Conservation (phyloP, 2,888 invertebrate genomes). For the Nomada hirtipes region DNA sequence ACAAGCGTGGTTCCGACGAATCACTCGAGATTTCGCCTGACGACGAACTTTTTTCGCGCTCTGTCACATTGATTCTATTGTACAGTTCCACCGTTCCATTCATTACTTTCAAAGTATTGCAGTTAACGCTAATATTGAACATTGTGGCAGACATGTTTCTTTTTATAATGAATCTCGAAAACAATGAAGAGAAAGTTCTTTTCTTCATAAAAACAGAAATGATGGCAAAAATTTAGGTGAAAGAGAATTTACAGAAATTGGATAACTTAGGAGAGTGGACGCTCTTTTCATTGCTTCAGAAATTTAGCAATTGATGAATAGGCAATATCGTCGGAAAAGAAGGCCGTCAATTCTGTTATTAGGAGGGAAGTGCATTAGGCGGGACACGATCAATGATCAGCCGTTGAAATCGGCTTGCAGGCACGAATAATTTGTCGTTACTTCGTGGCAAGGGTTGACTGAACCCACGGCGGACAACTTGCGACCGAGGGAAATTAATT, state of each 20-base stretch:
- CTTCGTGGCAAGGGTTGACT: neutral
- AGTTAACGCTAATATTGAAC: too few species aligned
- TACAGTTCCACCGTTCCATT: neutral
- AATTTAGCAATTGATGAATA: too few species aligned
- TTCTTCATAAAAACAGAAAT: too few species aligned
- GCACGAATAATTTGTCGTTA: constrained; percentile 12
- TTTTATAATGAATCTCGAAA: too few species aligned
- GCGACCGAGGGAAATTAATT: constrained; percentile 49
- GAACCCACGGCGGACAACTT: constrained; percentile 25
- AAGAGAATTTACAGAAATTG: too few species aligned
- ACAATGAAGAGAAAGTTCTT: too few species aligned
- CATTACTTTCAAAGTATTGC: too few species aligned
- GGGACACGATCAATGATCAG: neutral
- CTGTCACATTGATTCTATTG: neutral
- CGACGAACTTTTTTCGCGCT: neutral
- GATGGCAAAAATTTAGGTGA: too few species aligned
- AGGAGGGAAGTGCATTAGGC: neutral
- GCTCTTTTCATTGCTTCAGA: too few species aligned
- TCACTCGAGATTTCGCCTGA: constrained; percentile 4
- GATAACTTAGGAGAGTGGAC: too few species aligned
- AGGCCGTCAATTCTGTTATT: neutral
- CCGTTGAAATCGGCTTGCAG: neutral
- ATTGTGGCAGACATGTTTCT: too few species aligned
- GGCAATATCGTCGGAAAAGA: neutral
- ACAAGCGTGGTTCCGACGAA: neutral